These are phyloP conservation scores for Listrodromus nycthemerus DNA, from an alignment of 2,888 invertebrate species.

Conservation along the genomic window DNA sequence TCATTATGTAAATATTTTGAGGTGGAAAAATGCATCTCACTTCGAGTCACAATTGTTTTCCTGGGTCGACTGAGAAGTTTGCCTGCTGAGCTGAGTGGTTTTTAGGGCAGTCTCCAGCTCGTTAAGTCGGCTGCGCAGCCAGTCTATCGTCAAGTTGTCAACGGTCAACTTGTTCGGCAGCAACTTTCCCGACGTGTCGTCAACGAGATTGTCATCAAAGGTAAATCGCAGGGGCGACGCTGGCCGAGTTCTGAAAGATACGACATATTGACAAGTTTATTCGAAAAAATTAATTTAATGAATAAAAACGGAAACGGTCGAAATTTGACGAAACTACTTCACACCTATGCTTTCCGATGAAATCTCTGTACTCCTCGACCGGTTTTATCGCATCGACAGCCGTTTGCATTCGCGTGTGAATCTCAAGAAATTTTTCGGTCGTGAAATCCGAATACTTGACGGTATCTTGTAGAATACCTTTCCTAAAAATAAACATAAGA, in stretches of 20 bases:
- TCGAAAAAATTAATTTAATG: slow-evolving; percentile 27
- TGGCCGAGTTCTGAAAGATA: slow-evolving; percentile 89
- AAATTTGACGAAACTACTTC: slow-evolving; percentile 76
- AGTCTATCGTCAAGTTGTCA: slow-evolving; percentile 96
- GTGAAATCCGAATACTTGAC: slow-evolving; percentile 92
- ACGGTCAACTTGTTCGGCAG: slow-evolving; percentile 95
- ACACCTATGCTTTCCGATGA: slow-evolving; percentile 95
- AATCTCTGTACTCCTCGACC: slow-evolving; percentile 94
- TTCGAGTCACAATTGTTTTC: slow-evolving; percentile 81
- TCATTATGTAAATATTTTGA: slow-evolving; percentile 3
- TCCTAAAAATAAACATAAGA: slow-evolving; percentile 86
- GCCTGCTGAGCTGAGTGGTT: slow-evolving; percentile 89
- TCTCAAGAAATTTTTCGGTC: slow-evolving; percentile 92
- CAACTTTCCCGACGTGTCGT: slow-evolving; percentile 94
- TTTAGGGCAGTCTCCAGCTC: slow-evolving; percentile 93
- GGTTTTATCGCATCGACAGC: slow-evolving; percentile 92
- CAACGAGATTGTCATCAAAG: slow-evolving; percentile 95
- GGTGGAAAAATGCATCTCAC: slow-evolving; percentile 66
- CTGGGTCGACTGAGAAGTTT: slow-evolving; percentile 65
- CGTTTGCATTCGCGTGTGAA: slow-evolving; percentile 92
- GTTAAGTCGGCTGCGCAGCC: slow-evolving; percentile 91
- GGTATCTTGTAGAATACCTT: slow-evolving; percentile 92
- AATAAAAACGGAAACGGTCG: too few relatives aligned
- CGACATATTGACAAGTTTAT: slow-evolving; percentile 46
- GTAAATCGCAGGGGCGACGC: slow-evolving; percentile 91